Base-by-base conservation (phyloP, 1,140 invertebrate species). In the Pseudomyrmex flavicornis region DNA sequence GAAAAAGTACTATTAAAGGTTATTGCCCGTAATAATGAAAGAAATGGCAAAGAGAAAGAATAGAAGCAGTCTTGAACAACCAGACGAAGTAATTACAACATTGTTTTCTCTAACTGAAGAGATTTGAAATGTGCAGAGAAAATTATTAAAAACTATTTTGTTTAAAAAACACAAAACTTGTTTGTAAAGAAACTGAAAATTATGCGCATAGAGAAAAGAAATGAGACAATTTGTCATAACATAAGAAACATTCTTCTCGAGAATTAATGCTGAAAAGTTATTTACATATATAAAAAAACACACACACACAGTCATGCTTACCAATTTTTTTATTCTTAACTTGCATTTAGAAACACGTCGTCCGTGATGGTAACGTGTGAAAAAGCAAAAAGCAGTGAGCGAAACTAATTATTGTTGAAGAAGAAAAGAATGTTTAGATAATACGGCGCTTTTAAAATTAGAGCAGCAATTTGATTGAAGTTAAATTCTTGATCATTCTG, bases 361-460 rank as follows among this genome's bases (percentile, higher is more conserved):
- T 80, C 44, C 70, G 22, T 35, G 50, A n/a, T 8, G 54, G 70
- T 70, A 80, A 35, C 26, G 65, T 15, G 66, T 35, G 72, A 66
- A 76, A 50, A 79, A 79, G 70, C 35, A 15, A 59, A 48, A 48
- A 70, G 20, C n/a, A 80, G 12, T 35, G 26, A 80, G 56, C 76
- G 56, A 80, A 58, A 80, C 76, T 80, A 80, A 70, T 80, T 79
- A 70, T 59, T 61, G 44, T 22, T 70, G 20, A 70, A 70, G 56
- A 59, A 72, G 65, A 50, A 80, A 80, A 80, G 20, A 80, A 46
- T 61, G 76, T 10, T 48, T 56, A 48, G n/a, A 80, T n/a, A 26
- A 52, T 76, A 50, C 44, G 76, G 35, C 5, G 17, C 17, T 35
- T 5, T 2, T 58, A 79, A 79, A 70, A 59, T 70, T 59, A 26